Evolutionary conservation across 2,113 vertebrate genomes (phyloP), one percentile per base, ranked within the genome.

Genomic region (Anthoscopus minutus): DNA sequence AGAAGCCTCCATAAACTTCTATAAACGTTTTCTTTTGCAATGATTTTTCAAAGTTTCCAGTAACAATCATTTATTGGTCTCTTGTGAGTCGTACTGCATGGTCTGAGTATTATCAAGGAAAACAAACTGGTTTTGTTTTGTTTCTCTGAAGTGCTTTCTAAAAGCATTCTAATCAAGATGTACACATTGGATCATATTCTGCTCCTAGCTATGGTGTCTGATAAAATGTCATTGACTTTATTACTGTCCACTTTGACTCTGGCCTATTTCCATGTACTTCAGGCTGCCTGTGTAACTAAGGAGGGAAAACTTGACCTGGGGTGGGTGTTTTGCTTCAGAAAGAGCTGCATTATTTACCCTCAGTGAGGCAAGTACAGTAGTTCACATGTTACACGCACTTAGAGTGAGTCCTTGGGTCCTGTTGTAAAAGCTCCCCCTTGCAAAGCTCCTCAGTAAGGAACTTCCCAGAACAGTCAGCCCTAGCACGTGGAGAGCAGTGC

Each of bases 311-410:
- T 58, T 88, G 78, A 94, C 51, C 76, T 56, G 66, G 57, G 38
- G 47, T 73, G 20, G 73, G 40, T 77, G 54, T 66, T 94, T 88
- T 90, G 19, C 64, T 83, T 88, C 71, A 81, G 60, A 77, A 98
- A 98, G 96, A 98, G 97, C 97, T 98, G 82, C 31, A n/a, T 77
- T 88, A 74, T 93, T 95, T 93, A 83, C 79, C 40, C 64, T 81
- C 35, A 27, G 42, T n/a, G 62, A 89, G 47, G 58, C 60, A 90
- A 80, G 44, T 33, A 13, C 40, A 79, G 73, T 54, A 69, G 87
- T 73, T 91, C 50, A 56, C 44, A 13, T 0, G 0, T 33, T 81
- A 11, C 8, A 54, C 25, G 11, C 25, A 22, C 14, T 30, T 16
- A 33, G 58, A 91, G 24, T 4, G 48, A 84, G 23, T 72, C 31